A percentile compares a stretch with the other conserved stretches of the same genome.
phyloP scores from a whole-genome alignment of 2,113 vertebrate genomes.

The Onychorhynchus coronatus region DNA sequence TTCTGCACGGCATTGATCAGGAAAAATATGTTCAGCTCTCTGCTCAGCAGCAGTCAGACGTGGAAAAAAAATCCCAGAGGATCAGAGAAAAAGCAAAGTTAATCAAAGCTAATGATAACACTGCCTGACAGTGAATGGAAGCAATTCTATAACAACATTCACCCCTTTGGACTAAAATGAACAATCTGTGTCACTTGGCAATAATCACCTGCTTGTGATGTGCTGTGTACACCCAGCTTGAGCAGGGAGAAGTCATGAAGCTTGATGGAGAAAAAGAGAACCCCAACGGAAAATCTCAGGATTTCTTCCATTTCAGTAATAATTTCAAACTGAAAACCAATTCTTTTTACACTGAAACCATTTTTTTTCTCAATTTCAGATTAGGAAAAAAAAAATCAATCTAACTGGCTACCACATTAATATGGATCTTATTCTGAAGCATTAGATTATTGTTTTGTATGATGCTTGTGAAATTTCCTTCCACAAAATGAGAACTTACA shows the following conservation, averaged over 20 bases:
- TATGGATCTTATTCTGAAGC: background rate
- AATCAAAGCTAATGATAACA: background rate
- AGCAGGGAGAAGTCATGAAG: background rate
- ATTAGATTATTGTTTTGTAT: background rate
- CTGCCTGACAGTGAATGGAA: background rate
- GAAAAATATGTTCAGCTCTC: background rate
- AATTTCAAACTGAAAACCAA: background rate
- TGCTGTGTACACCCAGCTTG: background rate
- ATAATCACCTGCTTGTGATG: background rate
- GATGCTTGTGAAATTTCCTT: background rate
- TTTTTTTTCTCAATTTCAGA: background rate
- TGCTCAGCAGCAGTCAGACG: background rate
- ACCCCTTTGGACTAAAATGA: background rate
- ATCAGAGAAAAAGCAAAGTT: background rate
- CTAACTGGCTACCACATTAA: background rate
- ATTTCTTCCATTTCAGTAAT: background rate
- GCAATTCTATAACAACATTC: background rate
- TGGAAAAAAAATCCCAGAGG: background rate
- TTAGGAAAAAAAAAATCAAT: background rate
- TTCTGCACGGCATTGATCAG: background rate
- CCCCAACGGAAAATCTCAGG: rapidly evolving
- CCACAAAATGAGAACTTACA: background rate
- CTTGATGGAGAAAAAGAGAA: rapidly evolving
- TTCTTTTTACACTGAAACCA: background rate
- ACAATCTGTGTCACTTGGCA: background rate